Base-by-base conservation (phyloP, 2,888 invertebrate species). In the Acrobasis repandana region DNA sequence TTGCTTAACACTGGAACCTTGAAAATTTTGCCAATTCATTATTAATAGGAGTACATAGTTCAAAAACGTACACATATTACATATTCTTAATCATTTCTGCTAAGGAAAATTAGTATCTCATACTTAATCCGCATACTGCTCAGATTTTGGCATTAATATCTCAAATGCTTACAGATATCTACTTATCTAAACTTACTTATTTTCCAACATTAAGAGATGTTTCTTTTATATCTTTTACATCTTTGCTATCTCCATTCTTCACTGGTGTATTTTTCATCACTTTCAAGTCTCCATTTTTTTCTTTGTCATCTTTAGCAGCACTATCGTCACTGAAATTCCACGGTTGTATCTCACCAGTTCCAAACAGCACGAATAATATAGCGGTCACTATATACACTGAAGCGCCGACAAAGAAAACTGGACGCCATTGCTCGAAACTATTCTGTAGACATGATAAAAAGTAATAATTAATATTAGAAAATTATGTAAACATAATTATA, bases 361-460 rank as follows among this genome's bases (percentile, higher is more conserved):
- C 96, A 61, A 96, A 95, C 28, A 95, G 64, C 78, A 94, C 93
- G 80, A 95, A 96, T 59, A 96, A 83, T 46, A 96, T 61, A 0
- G 96, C 96, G 0, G 95, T 94, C 9, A 95, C 88, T 14, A 94
- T 93, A 70, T 96, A 96, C 9, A 95, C 95, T 9, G 92, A 90
- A 0, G 95, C 95, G 4, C 96, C 96, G 54, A 96, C 93, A 80
- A 94, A 94, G 79, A 96, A 96, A 63, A 96, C 94, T 56, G 93
- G 92, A 59, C 95, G 94, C 96, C 96, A 96, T 75, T 95, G 94
- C 52, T 94, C 92, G 65, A 96, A 92, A 49, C 94, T 94, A 71
- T 95, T 95, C 96, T 96, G 83, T 63, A 89, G 88, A 65, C 28
- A 28, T 28, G 28, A 28, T 20, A 28, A 28, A 28, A 28, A 28